These are phyloP conservation scores for Podarcis lilfordi DNA, from an alignment of 2,797 vertebrate species.

Conservation along the genomic window DNA sequence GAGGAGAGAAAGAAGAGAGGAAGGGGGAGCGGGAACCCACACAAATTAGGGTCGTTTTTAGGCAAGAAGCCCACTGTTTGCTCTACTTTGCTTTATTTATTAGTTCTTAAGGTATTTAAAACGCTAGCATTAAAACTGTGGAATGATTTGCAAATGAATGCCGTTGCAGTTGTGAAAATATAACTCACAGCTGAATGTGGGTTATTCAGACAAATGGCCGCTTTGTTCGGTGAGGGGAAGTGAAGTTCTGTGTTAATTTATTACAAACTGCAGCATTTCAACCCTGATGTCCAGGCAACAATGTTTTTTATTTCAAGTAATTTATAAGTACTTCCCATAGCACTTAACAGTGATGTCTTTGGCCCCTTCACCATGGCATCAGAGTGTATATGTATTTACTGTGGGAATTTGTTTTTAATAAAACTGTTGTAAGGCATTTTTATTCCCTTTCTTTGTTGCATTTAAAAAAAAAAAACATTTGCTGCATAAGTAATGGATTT, in stretches of 20 bases:
- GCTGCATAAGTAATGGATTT: conserved; percentile 83
- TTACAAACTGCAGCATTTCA: conserved; percentile 95
- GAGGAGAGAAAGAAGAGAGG: conserved; percentile 65
- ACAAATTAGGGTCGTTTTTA: conserved; percentile 83
- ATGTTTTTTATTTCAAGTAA: conserved; percentile 87
- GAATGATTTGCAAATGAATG: conserved; percentile 98
- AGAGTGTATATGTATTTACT: conserved; percentile 85
- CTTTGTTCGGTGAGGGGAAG: conserved; percentile 86
- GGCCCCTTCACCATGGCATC: conserved; percentile 78
- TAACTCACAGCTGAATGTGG: conserved; percentile 90
- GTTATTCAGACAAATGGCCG: conserved; percentile 89
- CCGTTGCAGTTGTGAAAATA: conserved; percentile 93
- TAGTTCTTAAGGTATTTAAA: conserved; percentile 91
- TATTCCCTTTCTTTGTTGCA: conserved; percentile 84
- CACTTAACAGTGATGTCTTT: conserved; percentile 82
- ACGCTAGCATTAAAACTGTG: conserved; percentile 88
- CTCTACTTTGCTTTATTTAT: conserved; percentile 90
- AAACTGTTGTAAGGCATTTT: conserved; percentile 83
- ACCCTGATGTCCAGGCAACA: conserved; percentile 94
- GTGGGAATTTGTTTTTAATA: conserved; percentile 90
- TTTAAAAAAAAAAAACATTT: conserved; percentile 74
- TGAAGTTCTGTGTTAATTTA: conserved; percentile 92
- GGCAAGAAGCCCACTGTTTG: conserved; percentile 88
- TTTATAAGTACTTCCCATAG: conserved; percentile 87
- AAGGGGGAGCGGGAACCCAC: conserved; percentile 59